Percentiles rank a stretch among this genome's conserved stretches.
These are phyloP conservation scores for Acleris sparsana DNA, from an alignment of 2,888 invertebrate genomes.

Conservation along the genomic window DNA sequence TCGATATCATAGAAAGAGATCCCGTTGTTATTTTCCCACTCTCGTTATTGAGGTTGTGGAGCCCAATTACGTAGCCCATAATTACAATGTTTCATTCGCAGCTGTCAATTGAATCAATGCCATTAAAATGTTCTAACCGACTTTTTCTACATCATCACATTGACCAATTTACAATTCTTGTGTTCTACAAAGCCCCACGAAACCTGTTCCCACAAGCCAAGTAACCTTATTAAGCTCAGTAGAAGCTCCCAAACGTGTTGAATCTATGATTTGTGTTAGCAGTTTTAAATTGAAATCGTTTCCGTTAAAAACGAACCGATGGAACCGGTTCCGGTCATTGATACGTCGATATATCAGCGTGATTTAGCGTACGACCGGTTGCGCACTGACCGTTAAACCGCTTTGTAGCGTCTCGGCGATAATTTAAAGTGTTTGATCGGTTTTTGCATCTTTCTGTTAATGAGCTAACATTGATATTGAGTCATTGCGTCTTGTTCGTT, in stretches of 20 bases:
- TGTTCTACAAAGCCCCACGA: constrained; percentile 50
- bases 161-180: constrained; percentile 50
- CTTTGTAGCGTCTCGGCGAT: constrained; percentile 56
- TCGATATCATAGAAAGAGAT: not conserved
- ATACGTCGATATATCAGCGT: constrained; percentile 48
- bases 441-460: constrained; percentile 59
- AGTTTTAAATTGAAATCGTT: constrained; percentile 52
- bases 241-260: constrained; percentile 41
- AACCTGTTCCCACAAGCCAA: constrained; percentile 44
- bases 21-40: constrained; percentile 8
- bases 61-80: constrained; percentile 17
- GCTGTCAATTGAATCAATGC: constrained; percentile 40
- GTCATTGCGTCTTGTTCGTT: constrained; percentile 36
- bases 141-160: constrained; percentile 55
- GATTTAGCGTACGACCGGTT: constrained; percentile 61
- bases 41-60: constrained; percentile 18
- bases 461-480: constrained; percentile 54
- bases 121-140: constrained; percentile 54
- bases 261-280: constrained; percentile 53
- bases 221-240: constrained; percentile 38
- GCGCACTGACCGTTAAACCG: constrained; percentile 65
- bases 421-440: constrained; percentile 55
- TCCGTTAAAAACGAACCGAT: constrained; percentile 46
- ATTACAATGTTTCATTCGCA: constrained; percentile 28
- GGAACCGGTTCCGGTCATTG: constrained; percentile 55